Percentiles rank a stretch among this genome's conserved stretches.
These are phyloP conservation scores for Dinoponera quadriceps DNA, from an alignment of 1,140 invertebrate genomes.

Conservation along the genomic window DNA sequence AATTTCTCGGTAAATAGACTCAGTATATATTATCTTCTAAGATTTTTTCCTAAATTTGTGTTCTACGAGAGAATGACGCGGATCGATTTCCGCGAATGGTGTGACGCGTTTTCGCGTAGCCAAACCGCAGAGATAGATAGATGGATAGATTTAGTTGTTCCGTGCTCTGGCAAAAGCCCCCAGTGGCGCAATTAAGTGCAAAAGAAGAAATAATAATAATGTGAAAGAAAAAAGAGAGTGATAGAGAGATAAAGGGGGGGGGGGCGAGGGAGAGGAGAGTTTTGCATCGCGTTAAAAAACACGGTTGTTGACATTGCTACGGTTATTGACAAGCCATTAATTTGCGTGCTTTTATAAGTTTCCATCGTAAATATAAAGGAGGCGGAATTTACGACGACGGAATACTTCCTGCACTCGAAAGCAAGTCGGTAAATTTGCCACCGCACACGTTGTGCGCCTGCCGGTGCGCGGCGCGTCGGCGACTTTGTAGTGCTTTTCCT, in stretches of 20 bases:
- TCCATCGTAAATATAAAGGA: slow-evolving; percentile 43
- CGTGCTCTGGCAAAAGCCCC: too few relatives aligned
- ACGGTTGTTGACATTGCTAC: slow-evolving; percentile 43
- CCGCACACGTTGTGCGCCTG: slow-evolving; percentile 45
- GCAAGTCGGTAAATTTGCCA: slow-evolving; percentile 56
- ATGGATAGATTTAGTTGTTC: too few relatives aligned
- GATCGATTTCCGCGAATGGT: background rate
- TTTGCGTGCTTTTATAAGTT: slow-evolving; percentile 56
- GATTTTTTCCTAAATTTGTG: background rate
- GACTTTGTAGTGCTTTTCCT: slow-evolving; percentile 52
- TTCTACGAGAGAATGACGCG: background rate
- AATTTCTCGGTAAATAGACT: background rate
- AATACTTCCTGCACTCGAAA: slow-evolving; percentile 44
- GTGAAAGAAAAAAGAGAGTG: too few relatives aligned
- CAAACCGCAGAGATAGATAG: too few relatives aligned
- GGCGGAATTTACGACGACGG: slow-evolving; percentile 48
- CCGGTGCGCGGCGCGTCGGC: slow-evolving; percentile 38
- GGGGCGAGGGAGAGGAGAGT: background rate
- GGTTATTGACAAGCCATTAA: slow-evolving; percentile 59
- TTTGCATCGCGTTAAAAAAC: slow-evolving; percentile 33
- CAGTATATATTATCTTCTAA: background rate
- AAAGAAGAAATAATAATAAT: too few relatives aligned
- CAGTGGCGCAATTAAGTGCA: too few relatives aligned
- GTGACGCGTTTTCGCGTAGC: background rate
- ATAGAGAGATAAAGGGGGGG: too few relatives aligned